phyloP scores from a whole-genome alignment of 2,888 invertebrate genomes.

The Maniola hyperantus region DNA sequence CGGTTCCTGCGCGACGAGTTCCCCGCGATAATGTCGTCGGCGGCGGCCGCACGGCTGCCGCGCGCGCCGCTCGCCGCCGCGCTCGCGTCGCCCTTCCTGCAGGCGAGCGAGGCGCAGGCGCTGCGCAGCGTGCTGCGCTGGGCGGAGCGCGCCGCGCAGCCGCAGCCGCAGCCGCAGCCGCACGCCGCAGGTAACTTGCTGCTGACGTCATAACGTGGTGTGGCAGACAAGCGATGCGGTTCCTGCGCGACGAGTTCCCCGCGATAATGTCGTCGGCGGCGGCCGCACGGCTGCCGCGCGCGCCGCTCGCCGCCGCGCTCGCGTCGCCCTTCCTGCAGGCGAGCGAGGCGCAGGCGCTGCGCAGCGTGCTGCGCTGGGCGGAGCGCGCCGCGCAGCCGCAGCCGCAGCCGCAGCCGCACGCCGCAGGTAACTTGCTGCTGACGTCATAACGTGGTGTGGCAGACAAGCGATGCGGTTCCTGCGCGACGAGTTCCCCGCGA shows the following conservation, averaged over 20 bases:
- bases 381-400: conserved; percentile 49
- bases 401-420: conserved; percentile 49
- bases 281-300: conserved; percentile 87
- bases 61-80: conserved; percentile 87
- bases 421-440: too few species aligned
- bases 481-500: conserved; percentile 94
- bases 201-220: too few species aligned
- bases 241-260: conserved; percentile 95
- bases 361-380: conserved; percentile 79
- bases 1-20: conserved; percentile 97
- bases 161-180: conserved; percentile 45
- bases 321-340: conserved; percentile 87
- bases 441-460: too few species aligned
- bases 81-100: conserved; percentile 85
- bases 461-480: conserved; percentile 95
- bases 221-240: conserved; percentile 91
- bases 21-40: conserved; percentile 87
- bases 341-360: conserved; percentile 93
- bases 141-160: conserved; percentile 53
- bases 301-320: conserved; percentile 88
- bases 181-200: conserved; percentile 59
- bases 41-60: conserved; percentile 87
- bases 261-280: conserved; percentile 88
- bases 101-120: conserved; percentile 95
- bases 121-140: conserved; percentile 83